Conservation (phyloP, 2,888 invertebrate genomes). For the Amphipyra tragopoginis region DNA sequence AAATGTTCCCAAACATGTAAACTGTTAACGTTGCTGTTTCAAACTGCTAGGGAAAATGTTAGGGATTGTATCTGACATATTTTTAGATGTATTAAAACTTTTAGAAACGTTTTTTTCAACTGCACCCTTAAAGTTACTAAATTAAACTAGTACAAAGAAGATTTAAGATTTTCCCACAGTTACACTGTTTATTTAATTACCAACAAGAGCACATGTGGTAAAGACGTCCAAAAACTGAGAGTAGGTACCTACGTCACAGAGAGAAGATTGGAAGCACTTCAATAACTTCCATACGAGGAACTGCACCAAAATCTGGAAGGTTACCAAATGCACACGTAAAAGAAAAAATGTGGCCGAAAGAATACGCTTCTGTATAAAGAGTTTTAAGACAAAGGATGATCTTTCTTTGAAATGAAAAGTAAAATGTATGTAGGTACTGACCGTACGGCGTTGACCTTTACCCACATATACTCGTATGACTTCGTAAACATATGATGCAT, state of each 20-base stretch:
- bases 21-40: too few relatives aligned
- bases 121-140: too few relatives aligned
- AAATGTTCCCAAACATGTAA: too few relatives aligned
- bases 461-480: conserved; percentile 6
- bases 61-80: too few relatives aligned
- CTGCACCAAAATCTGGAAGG: conserved; percentile 50
- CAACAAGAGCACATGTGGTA: too few relatives aligned
- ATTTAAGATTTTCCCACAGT: too few relatives aligned
- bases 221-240: conserved; percentile 1
- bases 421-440: conserved; percentile 11
- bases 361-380: conserved; percentile 25
- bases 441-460: conserved; percentile 31
- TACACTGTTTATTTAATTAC: too few relatives aligned
- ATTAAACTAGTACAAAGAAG: too few relatives aligned
- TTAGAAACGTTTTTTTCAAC: too few relatives aligned
- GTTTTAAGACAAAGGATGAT: conserved; percentile 42
- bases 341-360: conserved; percentile 28
- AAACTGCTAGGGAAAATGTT: too few relatives aligned
- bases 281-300: conserved; percentile 40
- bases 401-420: conserved; percentile 27
- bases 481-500: conserved; percentile 6
- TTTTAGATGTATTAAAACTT: too few relatives aligned
- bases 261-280: conserved; percentile 53
- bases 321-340: conserved; percentile 50
- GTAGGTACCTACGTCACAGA: conserved; percentile 14